These are phyloP conservation scores for Diarsia rubi DNA, from an alignment of 2,888 invertebrate species.

Conservation along the genomic window DNA sequence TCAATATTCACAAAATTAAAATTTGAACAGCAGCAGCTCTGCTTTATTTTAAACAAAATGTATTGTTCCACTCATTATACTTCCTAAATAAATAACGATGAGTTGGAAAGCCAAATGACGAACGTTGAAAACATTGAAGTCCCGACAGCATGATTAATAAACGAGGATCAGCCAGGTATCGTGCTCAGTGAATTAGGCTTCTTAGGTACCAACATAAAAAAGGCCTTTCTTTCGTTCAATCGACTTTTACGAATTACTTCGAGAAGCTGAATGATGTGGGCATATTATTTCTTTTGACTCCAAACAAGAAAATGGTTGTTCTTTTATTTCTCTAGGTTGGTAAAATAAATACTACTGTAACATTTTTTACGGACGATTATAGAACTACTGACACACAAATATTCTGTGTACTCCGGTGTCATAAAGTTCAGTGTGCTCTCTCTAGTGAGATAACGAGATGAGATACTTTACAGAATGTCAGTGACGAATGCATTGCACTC, in stretches of 20 bases:
- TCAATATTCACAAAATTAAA: slow-evolving; percentile 60
- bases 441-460: slow-evolving; percentile 45
- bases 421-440: slow-evolving; percentile 37
- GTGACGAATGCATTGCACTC: slow-evolving; percentile 51
- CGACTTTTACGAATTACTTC: slow-evolving; percentile 27
- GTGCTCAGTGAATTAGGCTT: slow-evolving; percentile 20
- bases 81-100: slow-evolving; percentile 20
- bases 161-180: slow-evolving; percentile 6
- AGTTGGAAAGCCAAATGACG: slow-evolving; percentile 6
- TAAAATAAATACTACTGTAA: background rate
- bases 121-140: background rate
- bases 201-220: slow-evolving; percentile 35
- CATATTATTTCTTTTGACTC: slow-evolving; percentile 27
- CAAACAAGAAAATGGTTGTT: slow-evolving; percentile 9
- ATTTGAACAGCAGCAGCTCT: slow-evolving; percentile 34
- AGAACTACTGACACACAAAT: slow-evolving; percentile 12
- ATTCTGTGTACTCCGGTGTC: slow-evolving; percentile 7
- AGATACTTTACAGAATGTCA: slow-evolving; percentile 54
- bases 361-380: slow-evolving; percentile 6
- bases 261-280: slow-evolving; percentile 32
- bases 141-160: slow-evolving; percentile 23
- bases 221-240: slow-evolving; percentile 27
- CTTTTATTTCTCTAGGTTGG: slow-evolving; percentile 8
- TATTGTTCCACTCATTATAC: slow-evolving; percentile 24
- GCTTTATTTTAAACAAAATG: slow-evolving; percentile 42